Percentiles rank a stretch among this genome's conserved stretches.
phyloP scores from a whole-genome alignment of 2,113 vertebrate genomes.

The Poecile atricapillus region DNA sequence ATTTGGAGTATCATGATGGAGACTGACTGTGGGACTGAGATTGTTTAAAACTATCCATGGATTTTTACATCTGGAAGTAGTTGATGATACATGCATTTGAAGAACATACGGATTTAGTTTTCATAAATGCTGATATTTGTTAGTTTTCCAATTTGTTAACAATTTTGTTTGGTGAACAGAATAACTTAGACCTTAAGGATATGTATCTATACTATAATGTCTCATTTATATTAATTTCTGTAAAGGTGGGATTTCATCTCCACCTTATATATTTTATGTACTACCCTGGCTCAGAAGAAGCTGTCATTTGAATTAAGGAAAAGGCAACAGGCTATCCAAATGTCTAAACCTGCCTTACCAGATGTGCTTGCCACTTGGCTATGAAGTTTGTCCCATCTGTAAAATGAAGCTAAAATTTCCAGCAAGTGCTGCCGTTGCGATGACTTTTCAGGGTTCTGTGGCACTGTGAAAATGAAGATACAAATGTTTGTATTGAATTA shows the following conservation, averaged over 20 bases:
- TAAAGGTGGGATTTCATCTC: background rate
- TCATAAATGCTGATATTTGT: conserved; percentile 32
- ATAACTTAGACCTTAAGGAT: background rate
- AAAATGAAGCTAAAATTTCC: background rate
- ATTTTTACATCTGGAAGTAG: conserved; percentile 40
- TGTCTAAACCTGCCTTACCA: background rate
- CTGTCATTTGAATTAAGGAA: background rate
- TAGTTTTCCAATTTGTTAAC: conserved; percentile 36
- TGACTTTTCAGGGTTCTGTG: background rate
- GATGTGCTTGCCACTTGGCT: background rate
- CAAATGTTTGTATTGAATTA: background rate
- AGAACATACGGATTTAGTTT: conserved; percentile 10
- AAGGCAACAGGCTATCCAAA: background rate
- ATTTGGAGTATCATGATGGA: background rate
- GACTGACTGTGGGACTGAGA: background rate
- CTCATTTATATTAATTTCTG: background rate
- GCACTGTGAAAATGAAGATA: background rate
- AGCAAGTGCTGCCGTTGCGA: background rate
- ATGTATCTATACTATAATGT: background rate
- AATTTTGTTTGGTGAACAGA: background rate
- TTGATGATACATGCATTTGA: background rate
- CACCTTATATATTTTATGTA: background rate
- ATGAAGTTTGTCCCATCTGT: background rate
- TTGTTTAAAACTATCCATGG: background rate
- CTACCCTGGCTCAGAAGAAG: background rate